These are phyloP conservation scores for Tetragonula clypearis DNA, from an alignment of 1,140 invertebrate genomes.

Conservation along the genomic window DNA sequence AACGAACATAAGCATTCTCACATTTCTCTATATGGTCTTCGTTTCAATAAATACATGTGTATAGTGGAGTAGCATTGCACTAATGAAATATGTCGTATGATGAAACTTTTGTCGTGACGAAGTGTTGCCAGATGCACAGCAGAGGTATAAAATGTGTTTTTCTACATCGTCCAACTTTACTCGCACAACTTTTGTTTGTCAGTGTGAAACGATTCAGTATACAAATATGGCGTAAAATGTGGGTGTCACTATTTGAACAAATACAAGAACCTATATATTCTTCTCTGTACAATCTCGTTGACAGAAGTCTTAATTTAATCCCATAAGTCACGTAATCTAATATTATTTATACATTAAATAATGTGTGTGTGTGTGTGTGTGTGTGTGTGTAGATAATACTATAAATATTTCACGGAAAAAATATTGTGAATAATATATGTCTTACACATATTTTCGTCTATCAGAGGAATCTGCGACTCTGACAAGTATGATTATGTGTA, in stretches of 20 bases:
- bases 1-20: not conserved
- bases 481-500: not conserved
- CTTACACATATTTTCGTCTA: not conserved
- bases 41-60: not conserved
- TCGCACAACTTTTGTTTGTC: not conserved
- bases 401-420: not conserved
- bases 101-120: not conserved
- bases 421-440: not conserved
- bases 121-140: not conserved
- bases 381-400: conserved; percentile 6
- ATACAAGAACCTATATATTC: not conserved
- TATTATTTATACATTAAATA: not conserved
- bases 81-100: not conserved
- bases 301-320: not conserved
- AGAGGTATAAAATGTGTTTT: not conserved
- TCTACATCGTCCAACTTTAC: not conserved
- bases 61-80: not conserved
- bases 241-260: not conserved
- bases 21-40: not conserved
- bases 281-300: conserved; percentile 24
- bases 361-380: not conserved
- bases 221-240: not conserved
- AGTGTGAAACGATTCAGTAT: not conserved
- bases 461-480: not conserved
- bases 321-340: not conserved